Evolutionary conservation across 2,113 vertebrate species (phyloP).

Genomic region (Pseudopipra pipra): DNA sequence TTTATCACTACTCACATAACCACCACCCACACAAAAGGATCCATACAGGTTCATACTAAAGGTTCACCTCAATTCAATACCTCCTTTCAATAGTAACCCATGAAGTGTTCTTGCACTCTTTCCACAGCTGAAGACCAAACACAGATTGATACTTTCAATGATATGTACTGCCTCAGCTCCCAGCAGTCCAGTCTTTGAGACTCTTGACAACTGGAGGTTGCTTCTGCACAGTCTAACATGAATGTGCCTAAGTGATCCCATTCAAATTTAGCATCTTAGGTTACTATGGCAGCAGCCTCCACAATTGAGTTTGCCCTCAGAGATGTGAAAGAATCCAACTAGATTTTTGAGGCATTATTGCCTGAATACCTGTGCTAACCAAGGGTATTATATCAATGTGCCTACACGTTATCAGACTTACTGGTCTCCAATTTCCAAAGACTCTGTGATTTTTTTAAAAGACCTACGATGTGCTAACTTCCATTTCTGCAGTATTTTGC

Average conservation of each 20-base stretch:
- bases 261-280: not conserved
- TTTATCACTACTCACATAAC: not conserved
- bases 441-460: not conserved
- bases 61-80: not conserved
- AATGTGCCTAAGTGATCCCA: not conserved
- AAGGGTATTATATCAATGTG: not conserved
- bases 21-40: not conserved
- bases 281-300: not conserved
- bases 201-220: not conserved
- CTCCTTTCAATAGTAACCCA: not conserved
- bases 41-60: not conserved
- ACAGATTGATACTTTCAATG: not conserved
- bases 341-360: not conserved
- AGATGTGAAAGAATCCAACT: not conserved
- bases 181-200: not conserved
- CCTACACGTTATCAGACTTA: not conserved
- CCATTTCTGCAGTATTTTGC: not conserved
- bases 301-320: not conserved
- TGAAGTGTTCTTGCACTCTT: not conserved
- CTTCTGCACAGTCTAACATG: not conserved
- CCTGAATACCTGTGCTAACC: not conserved
- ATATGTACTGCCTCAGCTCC: not conserved
- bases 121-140: not conserved
- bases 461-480: not conserved
- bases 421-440: not conserved